Evolutionary conservation across 1,140 invertebrate species (phyloP).

Genomic region (Drosophila azteca): DNA sequence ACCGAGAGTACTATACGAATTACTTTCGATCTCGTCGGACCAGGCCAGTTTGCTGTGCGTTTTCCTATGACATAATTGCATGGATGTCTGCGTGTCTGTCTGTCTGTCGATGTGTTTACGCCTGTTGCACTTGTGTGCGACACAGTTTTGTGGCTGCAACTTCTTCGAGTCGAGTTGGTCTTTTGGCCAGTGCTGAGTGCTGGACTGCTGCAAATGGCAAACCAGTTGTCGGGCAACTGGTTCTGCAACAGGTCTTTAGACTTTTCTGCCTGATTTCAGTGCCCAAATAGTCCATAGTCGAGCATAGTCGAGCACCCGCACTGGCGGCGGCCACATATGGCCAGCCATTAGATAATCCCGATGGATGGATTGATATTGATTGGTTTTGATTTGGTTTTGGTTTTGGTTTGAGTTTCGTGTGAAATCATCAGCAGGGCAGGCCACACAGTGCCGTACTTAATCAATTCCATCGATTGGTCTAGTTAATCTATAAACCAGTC

Average conservation of each 20-base stretch:
- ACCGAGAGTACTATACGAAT: neutral
- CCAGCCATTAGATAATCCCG: conserved; percentile 60
- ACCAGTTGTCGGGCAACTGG: conserved; percentile 67
- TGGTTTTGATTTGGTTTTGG: too few species aligned
- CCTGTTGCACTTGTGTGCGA: conserved; percentile 56
- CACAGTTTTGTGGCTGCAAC: conserved; percentile 73
- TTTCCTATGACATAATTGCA: conserved; percentile 79
- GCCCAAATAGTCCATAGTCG: conserved; percentile 36
- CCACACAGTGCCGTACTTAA: conserved; percentile 20
- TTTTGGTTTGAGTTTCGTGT: too few species aligned
- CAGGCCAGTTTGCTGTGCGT: conserved; percentile 19
- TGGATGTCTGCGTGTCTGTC: conserved; percentile 36
- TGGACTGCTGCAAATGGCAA: conserved; percentile 63
- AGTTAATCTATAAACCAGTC: conserved; percentile 23
- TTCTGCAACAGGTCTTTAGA: conserved; percentile 50
- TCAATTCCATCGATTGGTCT: conserved; percentile 24
- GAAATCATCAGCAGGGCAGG: neutral
- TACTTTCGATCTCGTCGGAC: conserved; percentile 22
- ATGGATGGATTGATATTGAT: conserved; percentile 16
- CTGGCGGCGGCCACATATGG: conserved; percentile 15
- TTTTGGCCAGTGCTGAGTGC: conserved; percentile 48
- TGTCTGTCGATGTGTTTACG: conserved; percentile 12
- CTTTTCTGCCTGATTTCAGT: conserved; percentile 27
- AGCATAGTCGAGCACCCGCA: conserved; percentile 38
- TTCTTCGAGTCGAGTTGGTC: conserved; percentile 64